Percentiles rank a stretch among this genome's conserved stretches.
Conservation (phyloP, 2,797 vertebrate genomes). For the Eulemur coronatus region DNA sequence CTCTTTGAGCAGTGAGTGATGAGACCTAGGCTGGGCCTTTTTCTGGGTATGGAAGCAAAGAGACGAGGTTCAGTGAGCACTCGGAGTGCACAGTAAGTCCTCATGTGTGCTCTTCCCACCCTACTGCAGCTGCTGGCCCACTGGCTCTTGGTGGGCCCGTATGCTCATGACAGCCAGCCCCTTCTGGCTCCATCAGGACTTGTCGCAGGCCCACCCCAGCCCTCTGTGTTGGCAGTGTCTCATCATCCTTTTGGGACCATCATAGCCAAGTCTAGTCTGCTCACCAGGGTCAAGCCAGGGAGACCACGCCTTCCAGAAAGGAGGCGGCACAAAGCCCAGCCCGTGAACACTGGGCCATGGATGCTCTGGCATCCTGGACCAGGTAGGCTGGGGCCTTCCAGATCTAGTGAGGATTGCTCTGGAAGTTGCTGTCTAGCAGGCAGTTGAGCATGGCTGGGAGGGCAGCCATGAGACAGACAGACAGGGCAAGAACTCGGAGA, state of each 20-base stretch:
- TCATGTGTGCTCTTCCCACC: fast-evolving
- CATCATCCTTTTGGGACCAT: background rate
- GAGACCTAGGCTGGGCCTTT: background rate
- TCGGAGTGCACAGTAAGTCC: fast-evolving
- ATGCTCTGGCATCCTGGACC: background rate
- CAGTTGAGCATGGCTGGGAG: fast-evolving
- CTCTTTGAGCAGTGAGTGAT: background rate
- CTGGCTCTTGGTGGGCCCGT: background rate
- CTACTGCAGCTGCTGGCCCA: background rate
- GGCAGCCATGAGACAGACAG: fast-evolving
- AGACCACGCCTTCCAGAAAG: background rate
- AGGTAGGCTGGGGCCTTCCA: background rate
- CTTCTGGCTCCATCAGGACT: background rate
- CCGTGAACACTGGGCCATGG: fast-evolving
- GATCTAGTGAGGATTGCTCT: fast-evolving
- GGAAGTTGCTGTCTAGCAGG: background rate
- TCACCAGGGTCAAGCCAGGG: background rate
- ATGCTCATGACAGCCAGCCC: fast-evolving
- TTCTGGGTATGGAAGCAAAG: background rate
- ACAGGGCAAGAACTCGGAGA: background rate
- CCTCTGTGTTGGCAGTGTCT: background rate
- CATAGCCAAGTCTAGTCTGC: background rate
- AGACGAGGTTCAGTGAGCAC: fast-evolving
- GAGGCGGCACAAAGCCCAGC: background rate
- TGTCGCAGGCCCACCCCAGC: background rate